Conservation (phyloP, 2,888 invertebrate species). For the Andrena bucephala region DNA sequence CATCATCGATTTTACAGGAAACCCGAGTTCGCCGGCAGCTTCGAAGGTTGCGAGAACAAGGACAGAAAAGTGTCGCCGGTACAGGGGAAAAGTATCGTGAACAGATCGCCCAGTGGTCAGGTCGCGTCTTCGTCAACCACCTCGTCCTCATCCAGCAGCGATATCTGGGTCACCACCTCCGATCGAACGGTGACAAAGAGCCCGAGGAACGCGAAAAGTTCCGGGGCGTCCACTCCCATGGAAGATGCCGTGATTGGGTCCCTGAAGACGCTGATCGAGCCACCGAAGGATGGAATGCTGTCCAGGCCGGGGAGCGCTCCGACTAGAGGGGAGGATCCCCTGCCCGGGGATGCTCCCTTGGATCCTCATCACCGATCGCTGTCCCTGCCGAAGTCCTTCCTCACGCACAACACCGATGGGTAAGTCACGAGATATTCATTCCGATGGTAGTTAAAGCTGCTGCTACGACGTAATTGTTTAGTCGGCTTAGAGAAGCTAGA, state of each 20-base stretch:
- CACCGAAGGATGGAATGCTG: slow-evolving; percentile 83
- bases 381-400: slow-evolving; percentile 86
- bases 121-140: slow-evolving; percentile 83
- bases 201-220: slow-evolving; percentile 85
- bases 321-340: slow-evolving; percentile 80
- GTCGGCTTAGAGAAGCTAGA: too few species aligned
- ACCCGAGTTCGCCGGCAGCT: slow-evolving; percentile 69
- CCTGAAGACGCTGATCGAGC: slow-evolving; percentile 77
- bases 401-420: slow-evolving; percentile 83
- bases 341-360: slow-evolving; percentile 72
- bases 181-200: slow-evolving; percentile 86
- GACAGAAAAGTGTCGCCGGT: slow-evolving; percentile 76
- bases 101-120: slow-evolving; percentile 75
- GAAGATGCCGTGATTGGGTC: slow-evolving; percentile 83
- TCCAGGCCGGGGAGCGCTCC: slow-evolving; percentile 87
- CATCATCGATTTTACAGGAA: slow-evolving; percentile 71
- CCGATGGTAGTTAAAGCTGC: too few species aligned
- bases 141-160: slow-evolving; percentile 86
- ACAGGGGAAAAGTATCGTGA: slow-evolving; percentile 70
- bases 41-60: slow-evolving; percentile 65
- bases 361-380: slow-evolving; percentile 85
- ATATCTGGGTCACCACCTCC: slow-evolving; percentile 86
- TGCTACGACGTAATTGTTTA: too few species aligned
- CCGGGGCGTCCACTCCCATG: slow-evolving; percentile 86
- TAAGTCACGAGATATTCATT: slow-evolving; percentile 67